These are phyloP conservation scores for Chymomyza costata DNA, from an alignment of 1,140 invertebrate species.

Conservation along the genomic window DNA sequence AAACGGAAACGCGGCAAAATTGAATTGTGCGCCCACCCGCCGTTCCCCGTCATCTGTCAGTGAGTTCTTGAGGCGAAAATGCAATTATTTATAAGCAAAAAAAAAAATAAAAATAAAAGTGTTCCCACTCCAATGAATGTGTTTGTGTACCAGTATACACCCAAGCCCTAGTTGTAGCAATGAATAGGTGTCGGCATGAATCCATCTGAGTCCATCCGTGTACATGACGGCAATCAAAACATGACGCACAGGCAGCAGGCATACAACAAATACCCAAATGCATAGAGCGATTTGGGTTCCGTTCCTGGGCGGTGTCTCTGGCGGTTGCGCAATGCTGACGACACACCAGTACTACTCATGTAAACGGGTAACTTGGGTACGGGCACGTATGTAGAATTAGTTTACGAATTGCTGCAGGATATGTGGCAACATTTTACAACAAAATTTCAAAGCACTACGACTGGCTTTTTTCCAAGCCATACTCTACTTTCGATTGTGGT, in stretches of 20 bases:
- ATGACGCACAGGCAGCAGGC: slow-evolving; percentile 48
- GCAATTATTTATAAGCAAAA: slow-evolving; percentile 66
- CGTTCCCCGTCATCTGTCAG: slow-evolving; percentile 43
- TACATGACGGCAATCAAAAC: slow-evolving; percentile 54
- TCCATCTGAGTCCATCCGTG: slow-evolving; percentile 40
- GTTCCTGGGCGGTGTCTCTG: no score
- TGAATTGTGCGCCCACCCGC: slow-evolving; percentile 45
- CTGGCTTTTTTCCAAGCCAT: slow-evolving; percentile 1
- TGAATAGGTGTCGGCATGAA: slow-evolving; percentile 8
- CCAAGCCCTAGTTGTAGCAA: not conserved
- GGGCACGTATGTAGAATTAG: slow-evolving; percentile 71
- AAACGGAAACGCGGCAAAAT: slow-evolving; percentile 64
- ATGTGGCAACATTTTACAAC: slow-evolving; percentile 69
- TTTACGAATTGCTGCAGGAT: slow-evolving; percentile 71
- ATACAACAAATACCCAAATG: no score
- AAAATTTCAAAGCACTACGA: slow-evolving; percentile 35
- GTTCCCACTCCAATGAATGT: no score
- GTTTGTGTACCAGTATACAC: not conserved
- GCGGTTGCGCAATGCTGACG: no score
- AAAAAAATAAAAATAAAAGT: no score
- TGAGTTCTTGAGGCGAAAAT: slow-evolving; percentile 70
- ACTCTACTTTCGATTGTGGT: no score
- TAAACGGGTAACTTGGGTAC: slow-evolving; percentile 43
- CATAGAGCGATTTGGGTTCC: slow-evolving; percentile 46
- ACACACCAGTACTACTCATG: no score